Evolutionary conservation across 2,888 invertebrate species (phyloP).

Genomic region (Pimpla rufipes): DNA sequence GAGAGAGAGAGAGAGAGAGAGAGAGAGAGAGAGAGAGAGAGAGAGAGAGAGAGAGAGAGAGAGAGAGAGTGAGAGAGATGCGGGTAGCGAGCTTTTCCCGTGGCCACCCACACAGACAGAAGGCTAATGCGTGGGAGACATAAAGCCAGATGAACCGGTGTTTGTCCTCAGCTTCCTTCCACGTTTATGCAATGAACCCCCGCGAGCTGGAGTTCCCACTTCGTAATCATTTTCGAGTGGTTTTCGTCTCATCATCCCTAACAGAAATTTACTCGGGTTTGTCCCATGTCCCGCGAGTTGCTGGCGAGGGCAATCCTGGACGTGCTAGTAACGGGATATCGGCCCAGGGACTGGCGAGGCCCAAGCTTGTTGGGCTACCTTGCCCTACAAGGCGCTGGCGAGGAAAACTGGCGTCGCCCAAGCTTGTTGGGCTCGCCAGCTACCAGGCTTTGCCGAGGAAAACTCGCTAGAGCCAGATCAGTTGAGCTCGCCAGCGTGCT

Average conservation of each 20-base stretch:
- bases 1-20: background rate
- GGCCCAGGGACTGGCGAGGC: no score
- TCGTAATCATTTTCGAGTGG: background rate
- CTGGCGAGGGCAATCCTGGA: no score
- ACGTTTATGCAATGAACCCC: background rate
- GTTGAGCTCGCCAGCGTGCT: no score
- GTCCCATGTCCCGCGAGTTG: no score
- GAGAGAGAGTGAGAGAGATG: background rate
- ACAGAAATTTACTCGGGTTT: no score
- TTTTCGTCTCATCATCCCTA: background rate
- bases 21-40: background rate
- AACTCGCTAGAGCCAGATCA: no score
- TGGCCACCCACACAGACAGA: slow-evolving; percentile 23
- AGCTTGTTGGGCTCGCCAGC: no score
- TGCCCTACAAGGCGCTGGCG: no score
- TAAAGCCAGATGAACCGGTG: slow-evolving; percentile 14
- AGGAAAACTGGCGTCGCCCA: no score
- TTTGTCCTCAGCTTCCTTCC: slow-evolving; percentile 8
- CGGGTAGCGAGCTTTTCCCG: background rate
- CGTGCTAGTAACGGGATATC: background rate
- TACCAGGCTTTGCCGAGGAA: no score
- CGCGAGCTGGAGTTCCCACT: background rate
- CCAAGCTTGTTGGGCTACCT: no score
- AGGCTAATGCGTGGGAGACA: background rate
- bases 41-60: slow-evolving; percentile 5